Percentiles rank a stretch among this genome's conserved stretches.
Conservation (phyloP, 2,797 vertebrate genomes). For the Neomorphus geoffroyi region DNA sequence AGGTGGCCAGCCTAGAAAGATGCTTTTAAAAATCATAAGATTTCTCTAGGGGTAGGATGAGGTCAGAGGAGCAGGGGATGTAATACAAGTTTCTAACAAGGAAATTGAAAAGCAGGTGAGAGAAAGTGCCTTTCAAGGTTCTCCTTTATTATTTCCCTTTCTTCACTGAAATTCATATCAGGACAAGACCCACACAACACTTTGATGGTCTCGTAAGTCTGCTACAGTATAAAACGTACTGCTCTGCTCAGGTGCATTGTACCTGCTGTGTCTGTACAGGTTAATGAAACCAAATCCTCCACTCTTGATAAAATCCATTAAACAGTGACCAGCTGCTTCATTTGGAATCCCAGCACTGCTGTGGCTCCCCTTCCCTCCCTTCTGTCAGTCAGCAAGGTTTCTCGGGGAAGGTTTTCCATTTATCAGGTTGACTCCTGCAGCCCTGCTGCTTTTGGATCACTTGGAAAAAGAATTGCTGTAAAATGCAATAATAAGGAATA, state of each 20-base stretch:
- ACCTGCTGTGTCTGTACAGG: background rate
- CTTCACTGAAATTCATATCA: constrained; percentile 47
- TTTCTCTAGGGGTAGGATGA: constrained; percentile 6
- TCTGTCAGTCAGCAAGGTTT: background rate
- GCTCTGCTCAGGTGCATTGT: constrained; percentile 26
- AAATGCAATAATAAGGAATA: constrained; percentile 13
- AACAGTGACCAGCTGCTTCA: background rate
- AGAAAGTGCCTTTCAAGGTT: constrained; percentile 54
- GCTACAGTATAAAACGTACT: background rate
- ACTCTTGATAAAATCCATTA: constrained; percentile 43
- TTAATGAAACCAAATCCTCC: constrained; percentile 57
- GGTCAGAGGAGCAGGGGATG: constrained; percentile 25
- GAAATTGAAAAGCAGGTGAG: constrained; percentile 49
- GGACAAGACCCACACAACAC: constrained; percentile 22
- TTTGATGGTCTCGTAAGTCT: background rate
- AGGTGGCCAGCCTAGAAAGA: constrained; percentile 13
- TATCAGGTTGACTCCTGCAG: background rate
- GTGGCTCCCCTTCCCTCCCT: background rate
- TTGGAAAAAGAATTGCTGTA: background rate
- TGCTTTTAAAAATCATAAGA: constrained; percentile 2
- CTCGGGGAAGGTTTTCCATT: background rate
- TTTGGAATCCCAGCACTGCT: background rate
- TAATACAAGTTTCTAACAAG: constrained; percentile 37
- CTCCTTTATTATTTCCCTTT: constrained; percentile 52
- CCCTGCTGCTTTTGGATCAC: background rate